Evolutionary conservation across 23 tunicate species (phyloP), one percentile per base, ranked within the genome.

Genomic region (Styela plicata): DNA sequence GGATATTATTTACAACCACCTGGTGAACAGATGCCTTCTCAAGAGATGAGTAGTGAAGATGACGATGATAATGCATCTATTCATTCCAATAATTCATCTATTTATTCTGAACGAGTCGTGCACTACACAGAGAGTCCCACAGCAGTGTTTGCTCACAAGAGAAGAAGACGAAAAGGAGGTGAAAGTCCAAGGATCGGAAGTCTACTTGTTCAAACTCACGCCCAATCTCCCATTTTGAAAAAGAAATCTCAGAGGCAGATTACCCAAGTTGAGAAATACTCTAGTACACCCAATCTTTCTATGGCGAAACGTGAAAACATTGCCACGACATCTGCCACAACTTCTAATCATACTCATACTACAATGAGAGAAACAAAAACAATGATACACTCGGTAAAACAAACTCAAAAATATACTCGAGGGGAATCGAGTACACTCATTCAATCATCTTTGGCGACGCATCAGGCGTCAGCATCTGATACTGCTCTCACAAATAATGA

Each of bases 11-110:
- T 31, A 57, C 70, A 74, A 0, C 80, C 82, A 33, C 30, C 65
- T 3, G 74, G 74, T 36, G 88, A 85, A 16, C 20, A 16, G 33
- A 23, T 52, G 3, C 30, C 27, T 25, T 17, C 26, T 10, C 27
- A 31, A 23, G 74, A 78, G 10, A 31, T 29, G 19, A 70, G 31
- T 26, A 70, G 73, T 29, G 69, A 64, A 25, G 94, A 89, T 0
- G 89, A 90, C 30, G 96, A 90, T 90, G 96, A 90, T 63, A 81
- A 74, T 2, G 78, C 83, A 7, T 85, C 89, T 1, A 26, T 85
- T 7, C 84, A 85, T 37, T 85, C 89, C 22, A 81, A 85, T 65
- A 67, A 67, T 67, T 76, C 81, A 44, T 76, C 81, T 0, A 17
- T 76, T 1, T 76, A 44, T 76, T 76, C 81, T 21, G 81, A 76